Evolutionary conservation across 2,113 vertebrate genomes (phyloP).

Genomic region (Loxodonta africana): DNA sequence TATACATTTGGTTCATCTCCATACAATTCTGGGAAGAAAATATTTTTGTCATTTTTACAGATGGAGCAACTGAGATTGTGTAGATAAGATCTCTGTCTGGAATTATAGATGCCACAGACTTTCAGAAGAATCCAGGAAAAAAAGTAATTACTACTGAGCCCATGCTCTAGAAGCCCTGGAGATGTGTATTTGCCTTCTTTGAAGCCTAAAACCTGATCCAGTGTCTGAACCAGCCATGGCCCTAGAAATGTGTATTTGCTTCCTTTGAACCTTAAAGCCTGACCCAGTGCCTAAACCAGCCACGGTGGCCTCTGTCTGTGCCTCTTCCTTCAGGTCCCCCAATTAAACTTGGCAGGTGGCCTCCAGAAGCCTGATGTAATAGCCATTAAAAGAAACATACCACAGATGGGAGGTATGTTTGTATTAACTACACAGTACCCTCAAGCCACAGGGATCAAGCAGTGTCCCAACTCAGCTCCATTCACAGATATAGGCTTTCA

Average conservation of each 20-base stretch:
- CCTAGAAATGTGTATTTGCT: background rate
- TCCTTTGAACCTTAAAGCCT: background rate
- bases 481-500: background rate
- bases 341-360: background rate
- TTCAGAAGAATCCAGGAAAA: background rate
- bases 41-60: conserved; percentile 39
- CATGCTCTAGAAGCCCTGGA: background rate
- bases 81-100: background rate
- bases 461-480: background rate
- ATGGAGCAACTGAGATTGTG: background rate
- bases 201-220: background rate
- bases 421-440: background rate
- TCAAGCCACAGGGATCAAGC: background rate
- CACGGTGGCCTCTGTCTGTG: background rate
- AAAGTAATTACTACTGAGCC: background rate
- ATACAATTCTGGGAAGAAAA: background rate
- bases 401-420: background rate
- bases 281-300: background rate
- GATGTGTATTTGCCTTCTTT: background rate
- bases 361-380: background rate
- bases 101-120: conserved; percentile 43
- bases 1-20: background rate
- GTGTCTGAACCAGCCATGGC: background rate
- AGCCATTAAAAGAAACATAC: background rate
- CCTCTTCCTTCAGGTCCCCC: background rate